Conservation (phyloP, 2,888 invertebrate species). For the Hydrotaea cyrtoneurina region DNA sequence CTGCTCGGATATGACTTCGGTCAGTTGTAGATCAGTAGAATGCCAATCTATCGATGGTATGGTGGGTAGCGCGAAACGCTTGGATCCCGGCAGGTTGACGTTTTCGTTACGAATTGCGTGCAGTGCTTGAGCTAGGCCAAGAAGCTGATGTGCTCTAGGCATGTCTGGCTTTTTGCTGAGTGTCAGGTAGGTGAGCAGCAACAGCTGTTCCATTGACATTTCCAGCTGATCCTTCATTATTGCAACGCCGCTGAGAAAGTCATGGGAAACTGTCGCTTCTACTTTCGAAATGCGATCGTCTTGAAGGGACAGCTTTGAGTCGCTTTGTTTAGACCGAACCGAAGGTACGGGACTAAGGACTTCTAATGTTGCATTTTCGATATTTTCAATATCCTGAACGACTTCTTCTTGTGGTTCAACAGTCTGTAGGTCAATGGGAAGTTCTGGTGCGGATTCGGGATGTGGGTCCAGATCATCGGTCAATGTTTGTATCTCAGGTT, state of each 20-base stretch:
- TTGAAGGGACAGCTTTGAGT: neutral
- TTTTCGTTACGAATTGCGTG: conserved; percentile 68
- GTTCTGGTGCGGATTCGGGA: too few species aligned
- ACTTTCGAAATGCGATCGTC: conserved; percentile 23
- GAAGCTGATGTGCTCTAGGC: conserved; percentile 66
- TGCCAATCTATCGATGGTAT: conserved; percentile 48
- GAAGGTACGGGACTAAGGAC: conserved; percentile 14
- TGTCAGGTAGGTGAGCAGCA: conserved; percentile 71
- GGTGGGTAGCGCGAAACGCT: conserved; percentile 53
- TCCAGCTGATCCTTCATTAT: conserved; percentile 72
- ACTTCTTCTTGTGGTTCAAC: conserved; percentile 9
- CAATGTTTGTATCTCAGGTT: neutral
- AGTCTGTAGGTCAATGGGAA: too few species aligned
- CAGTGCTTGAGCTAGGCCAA: conserved; percentile 69
- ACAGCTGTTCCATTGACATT: conserved; percentile 73
- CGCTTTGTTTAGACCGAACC: neutral
- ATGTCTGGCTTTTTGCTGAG: conserved; percentile 71
- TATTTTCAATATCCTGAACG: neutral
- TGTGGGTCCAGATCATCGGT: neutral
- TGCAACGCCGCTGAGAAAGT: conserved; percentile 63
- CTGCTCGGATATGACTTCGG: conserved; percentile 40
- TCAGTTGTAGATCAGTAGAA: conserved; percentile 56
- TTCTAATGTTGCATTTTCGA: neutral
- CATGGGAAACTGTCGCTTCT: conserved; percentile 42
- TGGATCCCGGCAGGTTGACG: conserved; percentile 42